Percentiles rank a stretch among this genome's conserved stretches.
phyloP scores from a whole-genome alignment of 30 jellyfish, hydroid and myxozoan species.

The Calvadosia cruxmelitensis region DNA sequence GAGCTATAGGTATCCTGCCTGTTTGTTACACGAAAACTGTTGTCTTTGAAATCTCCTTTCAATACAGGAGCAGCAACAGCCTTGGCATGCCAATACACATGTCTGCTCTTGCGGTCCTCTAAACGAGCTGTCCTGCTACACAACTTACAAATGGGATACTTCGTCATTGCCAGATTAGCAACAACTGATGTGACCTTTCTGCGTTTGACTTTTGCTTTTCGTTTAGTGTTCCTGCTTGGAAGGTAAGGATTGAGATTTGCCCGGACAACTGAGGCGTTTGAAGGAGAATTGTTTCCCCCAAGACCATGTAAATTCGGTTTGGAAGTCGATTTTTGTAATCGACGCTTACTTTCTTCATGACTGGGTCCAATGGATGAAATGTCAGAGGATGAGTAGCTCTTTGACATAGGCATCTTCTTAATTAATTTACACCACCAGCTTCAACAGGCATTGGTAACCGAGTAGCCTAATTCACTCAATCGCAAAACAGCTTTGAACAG shows the following conservation, averaged over 20 bases:
- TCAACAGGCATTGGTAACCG: too few relatives aligned
- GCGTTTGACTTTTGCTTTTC: conserved; percentile 13
- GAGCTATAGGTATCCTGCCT: too few relatives aligned
- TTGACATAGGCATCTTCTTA: background rate
- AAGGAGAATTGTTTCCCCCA: background rate
- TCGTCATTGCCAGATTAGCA: conserved; percentile 61
- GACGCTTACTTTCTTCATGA: background rate
- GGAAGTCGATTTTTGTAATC: background rate
- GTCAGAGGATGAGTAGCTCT: background rate
- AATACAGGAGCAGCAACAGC: too few relatives aligned
- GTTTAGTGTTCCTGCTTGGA: background rate
- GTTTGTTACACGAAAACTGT: too few relatives aligned
- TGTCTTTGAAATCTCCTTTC: too few relatives aligned
- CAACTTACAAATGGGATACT: conserved; percentile 46
- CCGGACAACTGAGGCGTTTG: background rate
- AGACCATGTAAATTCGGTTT: too few relatives aligned
- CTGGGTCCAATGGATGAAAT: background rate
- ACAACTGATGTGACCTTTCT: conserved; percentile 24
- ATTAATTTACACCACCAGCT: too few relatives aligned
- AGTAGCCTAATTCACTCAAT: background rate
- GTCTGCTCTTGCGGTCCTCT: too few relatives aligned
- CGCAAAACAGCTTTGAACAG: too few relatives aligned
- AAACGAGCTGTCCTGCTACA: too few relatives aligned
- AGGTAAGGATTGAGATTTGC: background rate
- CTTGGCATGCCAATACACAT: too few relatives aligned